Conservation (phyloP, 2,113 vertebrate species). For the Echinops telfairi region DNA sequence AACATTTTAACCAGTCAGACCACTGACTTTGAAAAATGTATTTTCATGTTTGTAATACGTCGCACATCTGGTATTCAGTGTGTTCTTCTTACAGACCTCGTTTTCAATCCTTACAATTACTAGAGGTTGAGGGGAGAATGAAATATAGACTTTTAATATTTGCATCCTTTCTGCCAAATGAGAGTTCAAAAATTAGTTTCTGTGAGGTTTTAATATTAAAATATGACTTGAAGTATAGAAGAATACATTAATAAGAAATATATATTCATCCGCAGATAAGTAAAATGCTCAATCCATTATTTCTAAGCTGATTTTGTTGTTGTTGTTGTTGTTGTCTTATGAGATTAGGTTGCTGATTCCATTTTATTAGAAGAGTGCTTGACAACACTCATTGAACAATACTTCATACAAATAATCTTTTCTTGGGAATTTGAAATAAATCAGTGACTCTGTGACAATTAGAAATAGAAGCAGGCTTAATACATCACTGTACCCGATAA, state of each 20-base stretch:
- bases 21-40: conserved; percentile 69
- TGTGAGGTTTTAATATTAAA: conserved; percentile 55
- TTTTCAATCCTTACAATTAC: conserved; percentile 78
- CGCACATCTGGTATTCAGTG: conserved; percentile 79
- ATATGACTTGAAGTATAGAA: conserved; percentile 56
- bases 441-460: conserved; percentile 69
- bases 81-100: conserved; percentile 72
- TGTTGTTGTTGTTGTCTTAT: conserved; percentile 62
- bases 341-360: conserved; percentile 73
- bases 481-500: conserved; percentile 71
- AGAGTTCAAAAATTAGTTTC: conserved; percentile 67
- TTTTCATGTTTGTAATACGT: conserved; percentile 79
- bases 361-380: conserved; percentile 78
- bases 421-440: conserved; percentile 76
- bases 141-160: conserved; percentile 67
- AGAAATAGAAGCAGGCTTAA: conserved; percentile 74
- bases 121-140: conserved; percentile 70
- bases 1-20: conserved; percentile 78
- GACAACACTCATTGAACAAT: conserved; percentile 66
- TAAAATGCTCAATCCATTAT: conserved; percentile 74
- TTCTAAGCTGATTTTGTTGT: conserved; percentile 61
- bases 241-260: conserved; percentile 62
- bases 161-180: conserved; percentile 63
- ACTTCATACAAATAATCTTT: conserved; percentile 73
- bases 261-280: conserved; percentile 60